Evolutionary conservation across 2,888 invertebrate genomes (phyloP).

Genomic region (Cosmopolites sordidus): DNA sequence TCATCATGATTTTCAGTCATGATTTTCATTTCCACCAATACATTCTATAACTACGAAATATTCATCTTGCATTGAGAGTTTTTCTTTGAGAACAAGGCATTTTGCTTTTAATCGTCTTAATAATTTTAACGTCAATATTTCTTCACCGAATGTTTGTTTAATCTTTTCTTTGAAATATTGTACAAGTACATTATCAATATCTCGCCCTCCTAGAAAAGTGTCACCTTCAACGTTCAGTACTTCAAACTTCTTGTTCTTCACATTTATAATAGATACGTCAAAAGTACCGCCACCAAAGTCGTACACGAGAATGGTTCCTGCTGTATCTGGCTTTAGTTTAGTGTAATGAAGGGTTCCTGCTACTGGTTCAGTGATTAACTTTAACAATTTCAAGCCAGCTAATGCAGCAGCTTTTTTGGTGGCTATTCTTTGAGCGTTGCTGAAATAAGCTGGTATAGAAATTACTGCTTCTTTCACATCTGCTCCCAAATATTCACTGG

Average conservation of each 20-base stretch:
- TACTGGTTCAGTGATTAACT: slow-evolving; percentile 30
- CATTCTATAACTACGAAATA: slow-evolving; percentile 12
- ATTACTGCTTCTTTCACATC: slow-evolving; percentile 27
- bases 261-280: slow-evolving; percentile 32
- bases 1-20: too few species aligned
- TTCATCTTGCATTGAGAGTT: slow-evolving; percentile 18
- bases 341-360: slow-evolving; percentile 32
- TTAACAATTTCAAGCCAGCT: slow-evolving; percentile 25
- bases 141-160: too few species aligned
- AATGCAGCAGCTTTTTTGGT: slow-evolving; percentile 24
- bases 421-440: slow-evolving; percentile 27
- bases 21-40: slow-evolving; percentile 31
- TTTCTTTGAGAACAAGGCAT: slow-evolving; percentile 19
- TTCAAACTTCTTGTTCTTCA: slow-evolving; percentile 23
- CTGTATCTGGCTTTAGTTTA: slow-evolving; percentile 16
- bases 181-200: too few species aligned
- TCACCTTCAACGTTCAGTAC: slow-evolving; percentile 31
- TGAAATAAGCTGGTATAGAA: slow-evolving; percentile 28
- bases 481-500: slow-evolving; percentile 14
- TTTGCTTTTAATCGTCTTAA: background rate
- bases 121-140: background rate
- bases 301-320: slow-evolving; percentile 27
- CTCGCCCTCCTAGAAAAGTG: slow-evolving; percentile 34
- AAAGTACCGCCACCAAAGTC: slow-evolving; percentile 36
- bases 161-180: too few species aligned